Percentiles rank a stretch among this genome's conserved stretches.
These are phyloP conservation scores for Sebastes melanostomus DNA, from an alignment of 2,797 vertebrate species.

Conservation along the genomic window DNA sequence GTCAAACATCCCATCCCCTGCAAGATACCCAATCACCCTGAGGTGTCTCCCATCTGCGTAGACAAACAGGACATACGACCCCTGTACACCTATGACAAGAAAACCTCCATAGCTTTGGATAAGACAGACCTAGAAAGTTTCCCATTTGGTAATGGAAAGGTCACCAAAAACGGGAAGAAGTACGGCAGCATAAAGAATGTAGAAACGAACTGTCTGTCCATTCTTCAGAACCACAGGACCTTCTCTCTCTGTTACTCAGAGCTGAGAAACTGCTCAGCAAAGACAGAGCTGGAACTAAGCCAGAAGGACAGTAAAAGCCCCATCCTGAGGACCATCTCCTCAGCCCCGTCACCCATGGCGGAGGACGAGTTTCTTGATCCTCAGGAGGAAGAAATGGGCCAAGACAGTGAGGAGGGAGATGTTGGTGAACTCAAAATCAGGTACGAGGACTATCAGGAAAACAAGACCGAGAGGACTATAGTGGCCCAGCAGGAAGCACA, in stretches of 20 bases:
- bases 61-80: conserved; percentile 84
- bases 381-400: conserved; percentile 70
- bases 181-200: conserved; percentile 90
- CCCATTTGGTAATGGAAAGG: conserved; percentile 85
- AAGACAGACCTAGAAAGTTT: conserved; percentile 86
- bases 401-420: conserved; percentile 86
- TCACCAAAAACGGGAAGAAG: conserved; percentile 87
- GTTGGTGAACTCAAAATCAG: conserved; percentile 95
- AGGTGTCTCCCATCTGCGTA: conserved; percentile 84
- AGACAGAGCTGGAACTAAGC: conserved; percentile 74
- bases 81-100: conserved; percentile 86
- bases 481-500: conserved; percentile 96
- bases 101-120: conserved; percentile 74
- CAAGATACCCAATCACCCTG: conserved; percentile 82
- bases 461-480: conserved; percentile 92
- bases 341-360: conserved; percentile 58
- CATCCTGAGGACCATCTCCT: conserved; percentile 66
- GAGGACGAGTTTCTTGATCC: conserved; percentile 65
- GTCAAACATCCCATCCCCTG: conserved; percentile 89
- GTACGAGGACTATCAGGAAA: conserved; percentile 98
- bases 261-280: conserved; percentile 75
- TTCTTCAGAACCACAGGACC: conserved; percentile 80
- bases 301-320: conserved; percentile 74
- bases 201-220: conserved; percentile 85
- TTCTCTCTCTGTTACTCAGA: conserved; percentile 83